Evolutionary conservation across 2,888 invertebrate species (phyloP), one percentile per base, ranked within the genome.

Genomic region (Melolontha melolontha): DNA sequence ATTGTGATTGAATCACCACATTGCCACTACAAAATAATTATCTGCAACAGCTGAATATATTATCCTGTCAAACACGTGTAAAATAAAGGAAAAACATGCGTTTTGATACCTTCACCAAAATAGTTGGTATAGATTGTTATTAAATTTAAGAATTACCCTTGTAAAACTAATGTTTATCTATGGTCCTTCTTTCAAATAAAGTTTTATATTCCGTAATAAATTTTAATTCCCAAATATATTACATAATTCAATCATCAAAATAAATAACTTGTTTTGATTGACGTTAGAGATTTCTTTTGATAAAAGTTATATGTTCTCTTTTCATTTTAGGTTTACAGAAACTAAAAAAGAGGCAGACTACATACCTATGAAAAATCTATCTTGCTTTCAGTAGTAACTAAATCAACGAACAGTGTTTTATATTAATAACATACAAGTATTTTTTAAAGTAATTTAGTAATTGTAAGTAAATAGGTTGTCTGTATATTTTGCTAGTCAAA

Each of bases 281-380:
- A n/a, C 12, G 11, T 12, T 6, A 39, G 29, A 64, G 11, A 16
- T 41, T 42, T 63, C 16, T n/a, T 12, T n/a, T 63, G n/a, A 22
- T 27, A 27, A 51, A 57, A 49, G 17, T 40, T 62, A 51, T 34
- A 34, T 34, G 34, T 51, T 67, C 42, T 70, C 12, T 70, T 71
- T 69, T 72, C 40, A 67, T 79, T 82, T 75, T 76, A 83, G 83
- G 83, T 83, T 82, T 78, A 75, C 81, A 29, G 79, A 79, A 72
- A 81, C 75, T 55, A 81, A 79, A 76, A 77, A 75, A 69, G 83
- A 82, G 73, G 79, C 78, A 64, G 82, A 83, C 74, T 83, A 83
- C 75, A 83, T 83, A 66, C 83, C 83, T 34, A 83, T 83, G 83
- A 83, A 83, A 80, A 82, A 80, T 73, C 72, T 83, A 29, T 79